phyloP scores from a whole-genome alignment of 2,797 vertebrate species.

The Remorina albescens region DNA sequence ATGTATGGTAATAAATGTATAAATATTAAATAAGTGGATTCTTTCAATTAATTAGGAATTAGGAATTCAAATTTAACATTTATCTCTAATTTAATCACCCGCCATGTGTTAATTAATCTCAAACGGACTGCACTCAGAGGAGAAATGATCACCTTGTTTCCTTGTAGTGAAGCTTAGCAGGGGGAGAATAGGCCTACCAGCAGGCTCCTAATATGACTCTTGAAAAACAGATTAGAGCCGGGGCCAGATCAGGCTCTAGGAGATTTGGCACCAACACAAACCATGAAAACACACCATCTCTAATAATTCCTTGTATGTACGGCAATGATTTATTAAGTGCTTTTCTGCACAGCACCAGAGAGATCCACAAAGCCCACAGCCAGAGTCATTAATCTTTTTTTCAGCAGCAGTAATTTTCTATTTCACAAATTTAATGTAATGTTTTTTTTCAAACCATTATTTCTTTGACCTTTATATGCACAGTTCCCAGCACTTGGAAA shows the following conservation, averaged over 20 bases:
- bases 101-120: slow-evolving; percentile 11
- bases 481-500: slow-evolving; percentile 85
- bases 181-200: slow-evolving; percentile 2
- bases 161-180: slow-evolving; percentile 11
- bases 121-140: slow-evolving; percentile 4
- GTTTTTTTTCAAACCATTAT: slow-evolving; percentile 82
- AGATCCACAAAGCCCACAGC: slow-evolving; percentile 85
- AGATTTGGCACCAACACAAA: slow-evolving; percentile 78
- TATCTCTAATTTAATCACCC: neutral
- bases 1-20: neutral
- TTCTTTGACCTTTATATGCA: slow-evolving; percentile 84
- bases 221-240: slow-evolving; percentile 78
- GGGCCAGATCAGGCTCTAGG: slow-evolving; percentile 69
- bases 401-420: slow-evolving; percentile 85
- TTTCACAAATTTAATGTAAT: slow-evolving; percentile 87
- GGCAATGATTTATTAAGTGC: slow-evolving; percentile 91
- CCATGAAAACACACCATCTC: slow-evolving; percentile 76
- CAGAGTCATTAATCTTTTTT: slow-evolving; percentile 88
- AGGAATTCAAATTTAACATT: neutral
- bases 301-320: slow-evolving; percentile 80
- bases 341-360: slow-evolving; percentile 79
- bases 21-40: neutral
- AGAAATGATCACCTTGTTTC: slow-evolving; percentile 9
- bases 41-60: neutral
- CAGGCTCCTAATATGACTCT: slow-evolving; percentile 63